Conservation (phyloP, 2,888 invertebrate species). For the Brenthis hecate region DNA sequence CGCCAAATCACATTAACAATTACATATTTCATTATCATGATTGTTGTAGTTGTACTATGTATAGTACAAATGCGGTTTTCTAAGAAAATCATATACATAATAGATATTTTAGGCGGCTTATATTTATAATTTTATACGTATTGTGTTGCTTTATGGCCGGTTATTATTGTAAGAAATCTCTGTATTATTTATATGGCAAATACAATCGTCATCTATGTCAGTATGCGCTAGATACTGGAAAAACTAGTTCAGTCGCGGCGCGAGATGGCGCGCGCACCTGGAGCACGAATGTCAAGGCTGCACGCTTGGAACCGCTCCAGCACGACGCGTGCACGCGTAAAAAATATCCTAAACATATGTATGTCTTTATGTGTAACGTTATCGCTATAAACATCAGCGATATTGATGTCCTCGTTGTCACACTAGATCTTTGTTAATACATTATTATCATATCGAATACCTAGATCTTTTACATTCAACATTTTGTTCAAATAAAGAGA, state of each 20-base stretch:
- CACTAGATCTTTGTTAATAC: too few species aligned
- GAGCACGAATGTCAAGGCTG: slow-evolving; percentile 80
- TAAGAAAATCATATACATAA: too few species aligned
- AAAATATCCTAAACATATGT: slow-evolving; percentile 33
- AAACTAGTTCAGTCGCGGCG: slow-evolving; percentile 51
- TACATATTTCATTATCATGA: not conserved
- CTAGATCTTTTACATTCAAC: not conserved
- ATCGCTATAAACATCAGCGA: not conserved
- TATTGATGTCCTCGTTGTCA: not conserved
- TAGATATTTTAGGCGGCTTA: too few species aligned
- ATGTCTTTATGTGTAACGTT: not conserved
- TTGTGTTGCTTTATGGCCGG: not conserved
- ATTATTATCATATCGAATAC: not conserved
- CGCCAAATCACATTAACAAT: slow-evolving; percentile 1
- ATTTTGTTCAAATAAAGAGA: too few species aligned
- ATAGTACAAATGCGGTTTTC: too few species aligned
- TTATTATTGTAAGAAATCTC: slow-evolving; percentile 16
- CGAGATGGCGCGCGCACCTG: slow-evolving; percentile 63
- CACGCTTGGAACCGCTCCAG: slow-evolving; percentile 73
- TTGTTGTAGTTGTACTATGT: too few species aligned
- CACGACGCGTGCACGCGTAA: slow-evolving; percentile 48
- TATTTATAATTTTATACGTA: too few species aligned
- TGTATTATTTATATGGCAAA: slow-evolving; percentile 21
- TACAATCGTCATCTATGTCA: slow-evolving; percentile 41
- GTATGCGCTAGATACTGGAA: slow-evolving; percentile 51